Evolutionary conservation across 2,888 invertebrate species (phyloP).

Genomic region (Yponomeuta plumbellus): DNA sequence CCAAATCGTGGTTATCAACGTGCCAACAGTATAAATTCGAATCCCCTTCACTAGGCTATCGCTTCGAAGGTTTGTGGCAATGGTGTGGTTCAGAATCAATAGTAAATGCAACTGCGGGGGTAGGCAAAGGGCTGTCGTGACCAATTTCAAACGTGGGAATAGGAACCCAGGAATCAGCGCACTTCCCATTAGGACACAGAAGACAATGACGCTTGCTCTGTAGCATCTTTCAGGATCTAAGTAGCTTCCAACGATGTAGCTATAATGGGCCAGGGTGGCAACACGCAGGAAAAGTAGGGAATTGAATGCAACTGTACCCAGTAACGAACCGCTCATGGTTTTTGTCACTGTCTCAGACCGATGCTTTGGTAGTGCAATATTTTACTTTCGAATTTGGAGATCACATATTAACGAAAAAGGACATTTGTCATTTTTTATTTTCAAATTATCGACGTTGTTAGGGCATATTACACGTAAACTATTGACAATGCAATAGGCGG

Average conservation of each 20-base stretch:
- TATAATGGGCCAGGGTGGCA: slow-evolving; percentile 49
- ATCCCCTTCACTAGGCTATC: slow-evolving; percentile 35
- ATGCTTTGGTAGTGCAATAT: too few species aligned
- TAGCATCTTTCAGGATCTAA: slow-evolving; percentile 35
- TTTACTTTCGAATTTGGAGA: too few species aligned
- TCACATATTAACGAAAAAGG: too few species aligned
- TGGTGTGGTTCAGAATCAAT: slow-evolving; percentile 35
- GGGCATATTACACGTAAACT: too few species aligned
- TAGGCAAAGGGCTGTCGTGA: slow-evolving; percentile 42
- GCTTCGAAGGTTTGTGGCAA: slow-evolving; percentile 32
- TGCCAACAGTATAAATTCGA: slow-evolving; percentile 35
- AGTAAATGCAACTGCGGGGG: slow-evolving; percentile 53
- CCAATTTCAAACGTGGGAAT: slow-evolving; percentile 37
- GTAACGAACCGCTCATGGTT: not conserved
- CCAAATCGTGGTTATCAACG: slow-evolving; percentile 18
- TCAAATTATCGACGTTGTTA: too few species aligned
- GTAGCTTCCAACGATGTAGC: slow-evolving; percentile 42
- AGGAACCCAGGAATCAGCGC: slow-evolving; percentile 38
- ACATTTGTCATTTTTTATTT: too few species aligned
- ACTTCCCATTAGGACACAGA: slow-evolving; percentile 37
- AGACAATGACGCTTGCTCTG: slow-evolving; percentile 33
- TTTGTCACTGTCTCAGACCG: too few species aligned
- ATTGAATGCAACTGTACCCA: not conserved
- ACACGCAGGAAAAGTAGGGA: slow-evolving; percentile 39
- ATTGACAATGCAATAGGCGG: too few species aligned